These are phyloP conservation scores for Littorina saxatilis DNA, from an alignment of 1,140 invertebrate genomes.

Conservation along the genomic window DNA sequence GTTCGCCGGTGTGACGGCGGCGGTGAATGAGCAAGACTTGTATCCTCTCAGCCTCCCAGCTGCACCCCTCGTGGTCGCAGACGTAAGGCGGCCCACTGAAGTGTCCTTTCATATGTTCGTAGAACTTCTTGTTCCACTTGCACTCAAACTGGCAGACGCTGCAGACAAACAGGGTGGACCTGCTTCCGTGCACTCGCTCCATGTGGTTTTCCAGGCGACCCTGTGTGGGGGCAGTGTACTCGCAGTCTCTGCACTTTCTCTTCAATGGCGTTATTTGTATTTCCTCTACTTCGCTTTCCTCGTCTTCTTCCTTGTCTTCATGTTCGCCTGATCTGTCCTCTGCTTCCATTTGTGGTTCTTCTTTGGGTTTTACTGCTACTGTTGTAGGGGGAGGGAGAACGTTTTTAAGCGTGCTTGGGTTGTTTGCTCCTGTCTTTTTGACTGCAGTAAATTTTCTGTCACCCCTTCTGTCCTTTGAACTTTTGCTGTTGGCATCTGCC, in stretches of 20 bases:
- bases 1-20: conserved; percentile 78
- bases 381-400: background rate
- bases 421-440: background rate
- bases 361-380: too few relatives aligned
- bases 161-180: conserved; percentile 81
- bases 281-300: background rate
- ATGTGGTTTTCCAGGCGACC: conserved; percentile 62
- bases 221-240: conserved; percentile 47
- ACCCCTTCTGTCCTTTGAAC: background rate
- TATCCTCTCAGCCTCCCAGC: conserved; percentile 77
- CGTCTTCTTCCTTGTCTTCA: conserved; percentile 13
- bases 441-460: background rate
- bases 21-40: conserved; percentile 79
- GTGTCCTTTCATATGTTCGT: conserved; percentile 81
- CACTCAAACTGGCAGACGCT: conserved; percentile 81
- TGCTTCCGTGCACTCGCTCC: conserved; percentile 71
- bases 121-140: conserved; percentile 82
- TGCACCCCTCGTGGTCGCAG: conserved; percentile 79
- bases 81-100: conserved; percentile 81
- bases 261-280: too few relatives aligned
- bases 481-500: background rate
- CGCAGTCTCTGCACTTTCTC: conserved; percentile 54
- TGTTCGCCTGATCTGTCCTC: background rate
- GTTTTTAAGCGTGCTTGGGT: background rate
- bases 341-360: background rate